Percentiles rank a stretch among this genome's conserved stretches.
These are phyloP conservation scores for Hylia prasina DNA, from an alignment of 2,113 vertebrate species.

Conservation along the genomic window DNA sequence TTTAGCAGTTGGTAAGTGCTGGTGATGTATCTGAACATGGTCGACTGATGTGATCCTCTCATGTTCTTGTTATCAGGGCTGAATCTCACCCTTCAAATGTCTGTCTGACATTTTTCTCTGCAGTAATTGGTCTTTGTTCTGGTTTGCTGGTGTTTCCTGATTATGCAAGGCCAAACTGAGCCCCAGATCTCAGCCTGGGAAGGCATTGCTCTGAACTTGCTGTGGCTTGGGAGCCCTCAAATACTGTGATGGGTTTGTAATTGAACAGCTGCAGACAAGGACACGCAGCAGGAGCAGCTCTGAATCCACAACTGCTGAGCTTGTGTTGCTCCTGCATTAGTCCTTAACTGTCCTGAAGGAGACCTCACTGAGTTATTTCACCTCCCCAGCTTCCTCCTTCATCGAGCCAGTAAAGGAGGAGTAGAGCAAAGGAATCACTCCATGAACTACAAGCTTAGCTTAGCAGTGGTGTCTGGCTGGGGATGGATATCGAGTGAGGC, in stretches of 20 bases:
- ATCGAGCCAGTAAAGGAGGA: background rate
- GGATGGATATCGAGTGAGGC: background rate
- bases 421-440: background rate
- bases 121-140: background rate
- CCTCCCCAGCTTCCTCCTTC: background rate
- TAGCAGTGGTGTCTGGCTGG: background rate
- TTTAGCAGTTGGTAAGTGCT: background rate
- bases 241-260: background rate
- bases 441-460: background rate
- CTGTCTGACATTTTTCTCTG: background rate
- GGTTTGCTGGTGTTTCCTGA: background rate
- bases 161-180: background rate
- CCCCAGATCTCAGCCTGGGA: background rate
- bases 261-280: background rate
- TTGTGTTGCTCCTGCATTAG: background rate
- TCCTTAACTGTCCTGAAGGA: background rate
- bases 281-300: background rate
- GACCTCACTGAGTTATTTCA: background rate
- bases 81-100: background rate
- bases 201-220: background rate
- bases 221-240: background rate
- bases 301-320: background rate
- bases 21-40: background rate
- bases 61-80: background rate
- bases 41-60: background rate